Conservation (phyloP, 2,797 vertebrate species). For the Phyllotis vaccarum region DNA sequence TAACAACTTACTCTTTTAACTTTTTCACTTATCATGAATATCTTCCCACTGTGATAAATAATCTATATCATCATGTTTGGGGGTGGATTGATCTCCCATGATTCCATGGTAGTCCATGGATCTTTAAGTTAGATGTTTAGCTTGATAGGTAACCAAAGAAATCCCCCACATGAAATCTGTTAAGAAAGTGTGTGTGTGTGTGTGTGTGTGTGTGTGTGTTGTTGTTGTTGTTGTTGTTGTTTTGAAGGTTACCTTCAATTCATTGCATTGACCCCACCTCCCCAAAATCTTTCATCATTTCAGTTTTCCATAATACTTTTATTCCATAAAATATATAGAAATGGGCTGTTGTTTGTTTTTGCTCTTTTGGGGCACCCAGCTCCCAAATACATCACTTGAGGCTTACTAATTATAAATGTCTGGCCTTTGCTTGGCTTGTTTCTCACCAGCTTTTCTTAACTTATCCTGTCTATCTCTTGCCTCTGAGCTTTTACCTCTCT, state of each 20-base stretch:
- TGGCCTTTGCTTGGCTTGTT: no score
- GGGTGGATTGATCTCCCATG: background rate
- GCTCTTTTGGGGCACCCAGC: no score
- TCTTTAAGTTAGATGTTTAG: background rate
- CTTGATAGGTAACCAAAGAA: background rate
- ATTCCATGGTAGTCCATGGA: background rate
- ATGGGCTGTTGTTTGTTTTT: no score
- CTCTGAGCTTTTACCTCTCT: no score
- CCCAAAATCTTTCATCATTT: background rate
- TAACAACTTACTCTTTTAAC: background rate
- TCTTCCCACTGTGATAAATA: background rate
- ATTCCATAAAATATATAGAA: constrained; percentile 20
- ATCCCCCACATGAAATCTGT: background rate
- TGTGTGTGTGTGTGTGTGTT: no score
- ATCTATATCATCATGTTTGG: background rate
- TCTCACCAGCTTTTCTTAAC: no score
- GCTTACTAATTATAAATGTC: no score
- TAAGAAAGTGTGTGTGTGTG: constrained; percentile 14
- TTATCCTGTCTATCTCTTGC: no score
- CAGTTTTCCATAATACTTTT: background rate
- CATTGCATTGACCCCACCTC: background rate
- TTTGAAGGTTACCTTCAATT: background rate
- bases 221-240: no score
- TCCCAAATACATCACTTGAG: no score
- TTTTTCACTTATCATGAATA: background rate